Percentiles rank a stretch among this genome's conserved stretches.
phyloP scores from a whole-genome alignment of 2,797 vertebrate species.

The Astyanax mexicanus region DNA sequence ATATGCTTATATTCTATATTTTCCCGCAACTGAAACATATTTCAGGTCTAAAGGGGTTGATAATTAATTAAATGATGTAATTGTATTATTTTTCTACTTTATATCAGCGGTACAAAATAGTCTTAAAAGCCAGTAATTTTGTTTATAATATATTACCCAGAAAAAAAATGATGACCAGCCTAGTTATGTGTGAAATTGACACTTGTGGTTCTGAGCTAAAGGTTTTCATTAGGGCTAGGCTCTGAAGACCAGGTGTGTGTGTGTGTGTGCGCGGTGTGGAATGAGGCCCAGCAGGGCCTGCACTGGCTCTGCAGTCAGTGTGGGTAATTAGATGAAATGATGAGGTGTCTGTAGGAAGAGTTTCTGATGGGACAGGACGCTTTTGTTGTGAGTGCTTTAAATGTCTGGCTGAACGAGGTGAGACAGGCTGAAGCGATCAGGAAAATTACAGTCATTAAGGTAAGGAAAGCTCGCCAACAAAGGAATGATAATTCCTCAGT shows the following conservation, averaged over 20 bases:
- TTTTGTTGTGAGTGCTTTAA: constrained; percentile 42
- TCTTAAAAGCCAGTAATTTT: too few relatives aligned
- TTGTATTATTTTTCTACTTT: too few relatives aligned
- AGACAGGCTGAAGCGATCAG: constrained; percentile 65
- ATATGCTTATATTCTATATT: too few relatives aligned
- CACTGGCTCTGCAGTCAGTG: constrained; percentile 8
- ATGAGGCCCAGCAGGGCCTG: constrained; percentile 19
- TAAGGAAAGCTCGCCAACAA: constrained; percentile 51
- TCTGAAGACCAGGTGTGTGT: constrained; percentile 23
- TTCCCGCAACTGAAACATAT: too few relatives aligned
- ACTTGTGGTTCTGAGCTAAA: not conserved
- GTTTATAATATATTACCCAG: too few relatives aligned
- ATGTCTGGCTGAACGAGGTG: constrained; percentile 35
- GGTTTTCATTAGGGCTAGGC: not conserved
- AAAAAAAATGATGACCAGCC: too few relatives aligned
- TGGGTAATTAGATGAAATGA: constrained; percentile 53
- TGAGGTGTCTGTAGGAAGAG: constrained; percentile 53
- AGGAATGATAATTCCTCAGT: constrained; percentile 50
- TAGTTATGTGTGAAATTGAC: not conserved
- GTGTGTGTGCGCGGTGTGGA: not conserved
- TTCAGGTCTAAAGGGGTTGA: too few relatives aligned
- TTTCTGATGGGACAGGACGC: constrained; percentile 44
- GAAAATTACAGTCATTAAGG: constrained; percentile 57
- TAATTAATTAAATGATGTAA: too few relatives aligned
- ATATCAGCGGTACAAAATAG: too few relatives aligned